Percentiles rank a stretch among this genome's conserved stretches.
Conservation (phyloP, 2,888 invertebrate genomes). For the Cephus pygmeus region DNA sequence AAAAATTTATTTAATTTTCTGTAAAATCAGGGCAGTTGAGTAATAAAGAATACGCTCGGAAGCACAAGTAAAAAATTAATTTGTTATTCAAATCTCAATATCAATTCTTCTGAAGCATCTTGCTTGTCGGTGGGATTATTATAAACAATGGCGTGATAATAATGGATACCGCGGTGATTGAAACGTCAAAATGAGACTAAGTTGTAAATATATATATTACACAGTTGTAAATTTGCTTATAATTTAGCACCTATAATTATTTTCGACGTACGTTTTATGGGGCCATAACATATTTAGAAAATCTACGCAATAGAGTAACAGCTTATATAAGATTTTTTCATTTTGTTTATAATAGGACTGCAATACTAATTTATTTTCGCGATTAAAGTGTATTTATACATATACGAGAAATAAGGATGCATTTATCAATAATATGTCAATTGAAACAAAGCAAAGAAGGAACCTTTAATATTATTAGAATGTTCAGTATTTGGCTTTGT, state of each 20-base stretch:
- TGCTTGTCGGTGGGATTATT: not conserved
- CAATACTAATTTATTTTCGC: not conserved
- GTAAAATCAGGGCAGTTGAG: not conserved
- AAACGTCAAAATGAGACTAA: not conserved
- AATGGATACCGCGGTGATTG: not conserved
- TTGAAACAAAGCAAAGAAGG: not conserved
- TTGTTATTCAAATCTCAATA: not conserved
- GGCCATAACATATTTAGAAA: not conserved
- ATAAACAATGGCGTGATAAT: not conserved
- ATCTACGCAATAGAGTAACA: not conserved
- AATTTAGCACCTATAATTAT: not conserved
- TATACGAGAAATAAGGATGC: not conserved
- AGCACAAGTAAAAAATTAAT: not conserved
- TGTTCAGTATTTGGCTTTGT: not conserved
- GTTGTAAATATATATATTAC: not conserved
- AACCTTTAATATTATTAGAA: not conserved
- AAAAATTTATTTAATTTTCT: not conserved
- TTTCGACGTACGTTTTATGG: not conserved
- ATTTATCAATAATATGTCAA: not conserved
- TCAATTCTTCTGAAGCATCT: not conserved
- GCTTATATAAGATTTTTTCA: not conserved
- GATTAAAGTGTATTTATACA: not conserved
- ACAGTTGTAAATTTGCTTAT: not conserved
- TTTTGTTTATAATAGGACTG: not conserved
- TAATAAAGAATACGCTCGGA: not conserved